A percentile compares a stretch with the other conserved stretches of the same genome.
These are phyloP conservation scores for Schizopygopsis pylzovi DNA, from an alignment of 2,797 vertebrate genomes.

Conservation along the genomic window DNA sequence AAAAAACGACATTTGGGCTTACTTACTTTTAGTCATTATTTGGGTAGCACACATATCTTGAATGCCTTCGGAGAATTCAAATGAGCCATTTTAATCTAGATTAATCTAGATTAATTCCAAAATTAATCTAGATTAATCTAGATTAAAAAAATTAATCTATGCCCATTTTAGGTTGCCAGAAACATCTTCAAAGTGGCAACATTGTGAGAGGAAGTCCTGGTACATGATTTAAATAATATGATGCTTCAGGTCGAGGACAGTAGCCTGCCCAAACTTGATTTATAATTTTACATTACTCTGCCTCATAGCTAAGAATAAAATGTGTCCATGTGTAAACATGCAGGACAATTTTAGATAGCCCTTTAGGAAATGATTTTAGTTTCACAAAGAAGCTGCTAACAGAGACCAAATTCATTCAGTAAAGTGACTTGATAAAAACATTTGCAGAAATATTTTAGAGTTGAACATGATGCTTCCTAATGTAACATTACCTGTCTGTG, in stretches of 20 bases:
- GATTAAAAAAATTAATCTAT: no score
- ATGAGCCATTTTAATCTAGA: no score
- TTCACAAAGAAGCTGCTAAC: background rate
- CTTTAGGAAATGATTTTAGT: background rate
- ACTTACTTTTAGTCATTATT: no score
- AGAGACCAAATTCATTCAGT: constrained; percentile 8
- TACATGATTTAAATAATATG: constrained; percentile 2
- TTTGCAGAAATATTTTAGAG: constrained; percentile 11
- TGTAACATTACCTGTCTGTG: constrained; percentile 19
- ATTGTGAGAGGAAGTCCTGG: background rate
- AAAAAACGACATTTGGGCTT: no score
- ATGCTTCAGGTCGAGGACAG: background rate
- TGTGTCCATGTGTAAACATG: background rate
- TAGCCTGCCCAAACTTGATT: constrained; percentile 12
- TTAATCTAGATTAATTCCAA: no score
- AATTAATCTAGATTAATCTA: no score
- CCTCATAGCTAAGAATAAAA: constrained; percentile 3
- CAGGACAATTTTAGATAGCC: background rate
- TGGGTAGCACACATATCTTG: no score
- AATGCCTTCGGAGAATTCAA: no score
- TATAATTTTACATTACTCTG: background rate
- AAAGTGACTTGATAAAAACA: constrained; percentile 25
- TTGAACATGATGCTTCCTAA: constrained; percentile 24
- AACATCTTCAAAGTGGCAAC: constrained; percentile 1
- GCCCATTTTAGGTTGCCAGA: background rate